phyloP scores from a whole-genome alignment of 2,113 vertebrate species.

The Oceanites oceanicus region DNA sequence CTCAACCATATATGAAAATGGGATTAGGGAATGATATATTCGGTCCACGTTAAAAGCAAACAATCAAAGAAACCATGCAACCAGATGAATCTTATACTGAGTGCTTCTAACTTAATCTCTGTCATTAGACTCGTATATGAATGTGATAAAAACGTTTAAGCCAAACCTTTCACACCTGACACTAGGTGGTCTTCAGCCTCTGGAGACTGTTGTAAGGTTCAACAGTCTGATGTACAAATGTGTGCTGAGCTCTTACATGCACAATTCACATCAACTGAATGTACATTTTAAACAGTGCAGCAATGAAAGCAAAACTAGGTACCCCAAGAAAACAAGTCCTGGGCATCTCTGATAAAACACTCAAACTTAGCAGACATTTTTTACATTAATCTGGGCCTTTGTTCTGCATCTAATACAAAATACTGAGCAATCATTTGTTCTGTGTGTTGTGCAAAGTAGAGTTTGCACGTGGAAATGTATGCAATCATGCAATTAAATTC shows the following conservation, averaged over 20 bases:
- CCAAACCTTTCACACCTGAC: background rate
- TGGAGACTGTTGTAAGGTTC: background rate
- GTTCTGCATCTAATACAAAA: background rate
- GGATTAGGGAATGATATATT: background rate
- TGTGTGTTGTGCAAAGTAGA: background rate
- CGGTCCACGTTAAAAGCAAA: background rate
- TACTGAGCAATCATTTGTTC: background rate
- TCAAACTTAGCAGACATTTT: background rate
- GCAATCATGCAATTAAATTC: background rate
- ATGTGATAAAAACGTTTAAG: background rate
- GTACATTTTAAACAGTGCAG: background rate
- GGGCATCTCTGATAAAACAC: accelerated
- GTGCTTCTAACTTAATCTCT: background rate
- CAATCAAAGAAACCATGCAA: background rate
- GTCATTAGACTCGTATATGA: background rate
- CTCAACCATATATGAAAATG: background rate
- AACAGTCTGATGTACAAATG: background rate
- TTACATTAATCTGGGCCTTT: background rate
- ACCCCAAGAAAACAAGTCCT: background rate
- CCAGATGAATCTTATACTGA: background rate
- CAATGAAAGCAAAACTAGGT: background rate
- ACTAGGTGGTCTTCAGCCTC: background rate
- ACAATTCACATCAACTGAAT: background rate
- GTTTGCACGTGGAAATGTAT: background rate
- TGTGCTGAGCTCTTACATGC: background rate